Percentiles rank a stretch among this genome's conserved stretches.
Conservation (phyloP, 2,888 invertebrate genomes). For the Pachliopta kotzebuea region DNA sequence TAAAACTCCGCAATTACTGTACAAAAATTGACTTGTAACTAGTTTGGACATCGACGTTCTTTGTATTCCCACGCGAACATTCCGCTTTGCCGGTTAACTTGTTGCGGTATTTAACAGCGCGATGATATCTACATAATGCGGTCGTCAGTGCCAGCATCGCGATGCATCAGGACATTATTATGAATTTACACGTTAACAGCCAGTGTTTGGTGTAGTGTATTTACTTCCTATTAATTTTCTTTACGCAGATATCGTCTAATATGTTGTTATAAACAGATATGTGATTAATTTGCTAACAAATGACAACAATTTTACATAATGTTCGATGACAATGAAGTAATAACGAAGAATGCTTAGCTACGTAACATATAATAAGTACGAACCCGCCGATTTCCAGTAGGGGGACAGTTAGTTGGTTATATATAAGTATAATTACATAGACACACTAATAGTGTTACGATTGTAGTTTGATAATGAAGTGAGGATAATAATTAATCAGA, state of each 20-base stretch:
- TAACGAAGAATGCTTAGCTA: background rate
- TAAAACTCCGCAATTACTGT: constrained; percentile 20
- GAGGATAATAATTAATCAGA: background rate
- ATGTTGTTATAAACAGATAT: background rate
- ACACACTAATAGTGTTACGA: background rate
- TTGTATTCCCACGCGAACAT: constrained; percentile 37
- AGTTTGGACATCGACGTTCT: constrained; percentile 11
- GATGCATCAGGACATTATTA: constrained; percentile 64
- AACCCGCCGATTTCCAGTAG: too few relatives aligned
- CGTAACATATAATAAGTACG: background rate
- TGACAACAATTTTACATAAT: background rate
- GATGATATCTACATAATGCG: constrained; percentile 75
- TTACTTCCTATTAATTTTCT: constrained; percentile 56
- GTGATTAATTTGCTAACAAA: too few relatives aligned
- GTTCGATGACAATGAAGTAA: background rate
- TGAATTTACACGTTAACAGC: constrained; percentile 68
- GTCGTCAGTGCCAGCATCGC: constrained; percentile 57
- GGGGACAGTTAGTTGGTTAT: background rate
- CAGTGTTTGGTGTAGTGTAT: constrained; percentile 53
- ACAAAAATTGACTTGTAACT: constrained; percentile 13
- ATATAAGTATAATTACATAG: too few relatives aligned
- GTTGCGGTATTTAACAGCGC: constrained; percentile 72
- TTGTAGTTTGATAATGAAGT: background rate
- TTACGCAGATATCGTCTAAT: constrained; percentile 17
- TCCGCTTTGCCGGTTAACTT: constrained; percentile 64